A percentile compares a stretch with the other conserved stretches of the same genome.
These are phyloP conservation scores for Pyrrhosoma nymphula DNA, from an alignment of 2,888 invertebrate genomes.

Conservation along the genomic window DNA sequence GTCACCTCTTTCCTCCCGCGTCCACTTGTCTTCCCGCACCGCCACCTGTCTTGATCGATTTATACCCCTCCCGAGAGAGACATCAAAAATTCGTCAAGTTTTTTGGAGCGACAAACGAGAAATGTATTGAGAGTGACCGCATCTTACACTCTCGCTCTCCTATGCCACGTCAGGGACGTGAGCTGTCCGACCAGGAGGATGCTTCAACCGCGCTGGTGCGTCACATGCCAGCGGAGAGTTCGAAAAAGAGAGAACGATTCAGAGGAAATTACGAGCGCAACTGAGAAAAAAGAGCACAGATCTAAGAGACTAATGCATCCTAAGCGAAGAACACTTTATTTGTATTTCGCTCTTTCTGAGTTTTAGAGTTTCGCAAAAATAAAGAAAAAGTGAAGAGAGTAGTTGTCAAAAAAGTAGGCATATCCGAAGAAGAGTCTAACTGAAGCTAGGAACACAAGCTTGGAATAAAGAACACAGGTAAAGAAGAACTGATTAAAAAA, in stretches of 20 bases:
- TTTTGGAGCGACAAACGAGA: background rate
- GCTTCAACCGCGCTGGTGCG: background rate
- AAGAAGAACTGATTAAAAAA: too few species aligned
- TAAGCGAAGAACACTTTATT: background rate
- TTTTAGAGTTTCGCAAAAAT: background rate
- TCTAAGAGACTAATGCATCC: too few species aligned
- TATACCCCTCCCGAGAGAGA: background rate
- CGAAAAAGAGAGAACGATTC: background rate
- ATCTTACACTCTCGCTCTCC: background rate
- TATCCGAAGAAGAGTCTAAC: too few species aligned
- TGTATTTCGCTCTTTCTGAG: background rate
- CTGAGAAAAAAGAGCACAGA: background rate
- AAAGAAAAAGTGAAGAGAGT: background rate
- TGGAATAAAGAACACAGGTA: too few species aligned
- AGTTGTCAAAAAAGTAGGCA: too few species aligned
- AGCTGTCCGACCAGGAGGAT: background rate
- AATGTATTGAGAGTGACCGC: background rate
- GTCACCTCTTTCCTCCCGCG: background rate
- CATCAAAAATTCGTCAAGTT: slow-evolving; percentile 3
- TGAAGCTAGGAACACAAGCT: too few species aligned
- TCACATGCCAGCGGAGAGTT: background rate
- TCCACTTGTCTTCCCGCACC: background rate
- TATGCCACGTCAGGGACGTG: background rate
- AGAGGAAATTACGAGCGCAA: background rate
- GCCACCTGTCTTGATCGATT: background rate